Conservation (phyloP, 1,140 invertebrate species). For the Zaprionus davidi region DNA sequence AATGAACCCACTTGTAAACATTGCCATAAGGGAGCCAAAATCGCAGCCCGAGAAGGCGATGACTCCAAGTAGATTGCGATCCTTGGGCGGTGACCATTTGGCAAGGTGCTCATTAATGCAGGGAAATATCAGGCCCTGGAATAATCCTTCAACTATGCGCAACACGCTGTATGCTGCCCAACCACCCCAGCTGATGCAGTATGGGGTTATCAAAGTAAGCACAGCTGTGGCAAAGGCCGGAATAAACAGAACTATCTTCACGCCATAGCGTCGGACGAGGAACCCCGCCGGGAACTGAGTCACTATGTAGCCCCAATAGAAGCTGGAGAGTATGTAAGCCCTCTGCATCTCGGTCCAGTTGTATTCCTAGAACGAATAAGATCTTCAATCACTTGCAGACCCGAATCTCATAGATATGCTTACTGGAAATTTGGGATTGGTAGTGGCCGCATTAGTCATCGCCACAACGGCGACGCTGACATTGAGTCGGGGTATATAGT, state of each 20-base stretch:
- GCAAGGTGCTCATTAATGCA: conserved; percentile 87
- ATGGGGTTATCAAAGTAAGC: conserved; percentile 84
- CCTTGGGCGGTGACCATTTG: conserved; percentile 85
- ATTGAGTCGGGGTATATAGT: conserved; percentile 87
- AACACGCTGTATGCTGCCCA: conserved; percentile 87
- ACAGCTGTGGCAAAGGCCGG: conserved; percentile 85
- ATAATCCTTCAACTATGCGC: conserved; percentile 90
- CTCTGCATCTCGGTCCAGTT: conserved; percentile 85
- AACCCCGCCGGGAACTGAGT: conserved; percentile 89
- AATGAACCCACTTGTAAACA: conserved; percentile 88
- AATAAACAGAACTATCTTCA: conserved; percentile 87
- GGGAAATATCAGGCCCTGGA: conserved; percentile 92
- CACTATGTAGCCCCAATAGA: conserved; percentile 87
- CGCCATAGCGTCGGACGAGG: conserved; percentile 87
- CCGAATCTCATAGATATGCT: neutral
- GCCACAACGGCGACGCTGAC: conserved; percentile 90
- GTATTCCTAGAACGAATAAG: conserved; percentile 67
- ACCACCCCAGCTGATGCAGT: conserved; percentile 75
- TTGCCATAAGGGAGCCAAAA: conserved; percentile 90
- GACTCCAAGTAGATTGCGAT: conserved; percentile 86
- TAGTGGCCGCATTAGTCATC: conserved; percentile 86
- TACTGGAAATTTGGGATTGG: conserved; percentile 68
- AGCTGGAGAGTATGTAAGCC: conserved; percentile 87
- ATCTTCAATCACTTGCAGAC: neutral
- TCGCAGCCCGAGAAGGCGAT: conserved; percentile 88